Evolutionary conservation across 2,113 vertebrate genomes (phyloP).

Genomic region (Phainopepla nitens): DNA sequence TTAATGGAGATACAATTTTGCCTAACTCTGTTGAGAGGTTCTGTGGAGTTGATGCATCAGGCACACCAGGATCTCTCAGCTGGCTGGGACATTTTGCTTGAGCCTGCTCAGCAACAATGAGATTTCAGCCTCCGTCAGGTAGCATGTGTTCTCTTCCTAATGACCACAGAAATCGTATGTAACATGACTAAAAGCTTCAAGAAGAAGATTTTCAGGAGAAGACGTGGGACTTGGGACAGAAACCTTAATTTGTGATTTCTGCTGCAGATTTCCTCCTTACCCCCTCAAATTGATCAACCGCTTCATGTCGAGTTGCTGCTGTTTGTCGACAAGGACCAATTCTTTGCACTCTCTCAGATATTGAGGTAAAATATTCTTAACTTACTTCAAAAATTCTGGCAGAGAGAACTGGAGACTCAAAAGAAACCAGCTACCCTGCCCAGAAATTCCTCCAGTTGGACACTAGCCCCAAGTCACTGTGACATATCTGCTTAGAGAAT

Average conservation of each 20-base stretch:
- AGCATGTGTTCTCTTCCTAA: neutral
- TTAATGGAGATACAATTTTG: neutral
- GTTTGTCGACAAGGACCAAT: neutral
- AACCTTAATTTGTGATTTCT: neutral
- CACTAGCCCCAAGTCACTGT: neutral
- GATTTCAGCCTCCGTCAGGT: neutral
- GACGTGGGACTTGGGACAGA: neutral
- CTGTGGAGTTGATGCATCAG: neutral
- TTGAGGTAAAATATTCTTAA: neutral
- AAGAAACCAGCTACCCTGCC: neutral
- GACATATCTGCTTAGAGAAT: neutral
- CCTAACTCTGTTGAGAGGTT: neutral
- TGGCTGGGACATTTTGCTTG: neutral
- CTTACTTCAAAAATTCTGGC: neutral
- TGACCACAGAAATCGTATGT: accelerated
- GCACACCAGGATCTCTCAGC: neutral
- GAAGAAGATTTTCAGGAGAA: neutral
- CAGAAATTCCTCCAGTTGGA: neutral
- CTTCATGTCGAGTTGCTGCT: neutral
- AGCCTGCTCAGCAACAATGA: neutral
- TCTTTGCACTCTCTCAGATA: neutral
- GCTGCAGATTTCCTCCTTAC: neutral
- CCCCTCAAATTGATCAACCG: neutral
- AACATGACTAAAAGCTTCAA: neutral
- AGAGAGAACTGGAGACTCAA: neutral